Conservation (phyloP, 2,113 vertebrate genomes). For the Embiotoca jacksoni region DNA sequence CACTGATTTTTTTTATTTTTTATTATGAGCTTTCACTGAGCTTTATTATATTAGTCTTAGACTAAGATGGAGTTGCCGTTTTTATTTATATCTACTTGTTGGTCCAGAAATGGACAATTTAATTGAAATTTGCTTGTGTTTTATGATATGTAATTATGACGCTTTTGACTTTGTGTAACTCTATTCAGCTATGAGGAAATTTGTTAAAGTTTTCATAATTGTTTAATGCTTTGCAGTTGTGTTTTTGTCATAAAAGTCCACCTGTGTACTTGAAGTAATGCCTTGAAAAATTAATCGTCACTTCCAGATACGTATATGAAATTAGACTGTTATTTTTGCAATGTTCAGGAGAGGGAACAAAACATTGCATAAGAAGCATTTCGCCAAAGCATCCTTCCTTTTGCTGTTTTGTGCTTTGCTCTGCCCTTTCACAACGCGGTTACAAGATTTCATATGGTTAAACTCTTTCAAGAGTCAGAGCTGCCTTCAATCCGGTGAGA, state of each 20-base stretch:
- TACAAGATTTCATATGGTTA: not conserved
- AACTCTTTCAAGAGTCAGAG: not conserved
- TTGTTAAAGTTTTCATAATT: slow-evolving; percentile 6
- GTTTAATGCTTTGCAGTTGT: not conserved
- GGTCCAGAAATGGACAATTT: not conserved
- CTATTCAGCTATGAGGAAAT: not conserved
- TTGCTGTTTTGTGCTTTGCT: not conserved
- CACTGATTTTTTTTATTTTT: not conserved
- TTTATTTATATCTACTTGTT: not conserved
- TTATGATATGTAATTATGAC: not conserved
- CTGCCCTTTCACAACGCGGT: not conserved
- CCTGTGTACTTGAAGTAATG: not conserved
- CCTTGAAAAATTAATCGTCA: not conserved
- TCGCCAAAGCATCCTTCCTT: not conserved
- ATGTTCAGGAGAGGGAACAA: slow-evolving; percentile 4
- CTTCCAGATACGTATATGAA: not conserved
- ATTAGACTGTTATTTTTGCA: not conserved
- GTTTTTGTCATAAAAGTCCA: not conserved
- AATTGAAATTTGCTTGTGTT: not conserved
- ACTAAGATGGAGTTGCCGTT: not conserved
- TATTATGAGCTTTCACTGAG: not conserved
- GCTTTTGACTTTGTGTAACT: not conserved
- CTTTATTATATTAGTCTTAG: not conserved
- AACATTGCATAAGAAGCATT: slow-evolving; percentile 40
- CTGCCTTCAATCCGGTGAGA: not conserved